Evolutionary conservation across 1,140 invertebrate species (phyloP).

Genomic region (Eupeodes corollae): DNA sequence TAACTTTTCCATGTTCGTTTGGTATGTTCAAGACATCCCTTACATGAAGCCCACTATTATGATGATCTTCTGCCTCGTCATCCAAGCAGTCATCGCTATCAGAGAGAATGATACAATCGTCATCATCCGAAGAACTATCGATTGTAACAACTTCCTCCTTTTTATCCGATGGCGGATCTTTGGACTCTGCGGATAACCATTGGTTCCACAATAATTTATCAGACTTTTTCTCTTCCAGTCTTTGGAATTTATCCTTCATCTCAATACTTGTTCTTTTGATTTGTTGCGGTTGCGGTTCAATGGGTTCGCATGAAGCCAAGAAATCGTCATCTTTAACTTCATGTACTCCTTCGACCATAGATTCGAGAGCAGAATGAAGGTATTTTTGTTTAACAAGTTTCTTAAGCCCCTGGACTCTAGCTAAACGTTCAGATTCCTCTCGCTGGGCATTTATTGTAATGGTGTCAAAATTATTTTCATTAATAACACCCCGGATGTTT

Average conservation of each 20-base stretch:
- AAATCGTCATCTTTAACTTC: not conserved
- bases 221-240: no score
- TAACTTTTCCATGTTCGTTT: conserved; percentile 81
- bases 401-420: conserved; percentile 73
- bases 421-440: conserved; percentile 79
- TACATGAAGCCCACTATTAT: conserved; percentile 65
- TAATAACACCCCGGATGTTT: conserved; percentile 85
- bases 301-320: not conserved
- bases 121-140: conserved; percentile 53
- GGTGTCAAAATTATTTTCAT: conserved; percentile 82
- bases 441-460: conserved; percentile 83
- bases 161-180: not conserved
- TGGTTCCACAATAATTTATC: no score
- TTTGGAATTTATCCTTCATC: no score
- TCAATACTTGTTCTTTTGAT: no score
- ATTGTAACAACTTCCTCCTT: conserved; percentile 44
- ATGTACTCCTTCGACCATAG: not conserved
- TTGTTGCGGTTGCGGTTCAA: no score
- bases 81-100: conserved; percentile 46
- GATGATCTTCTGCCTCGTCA: conserved; percentile 47
- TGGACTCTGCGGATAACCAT: no score
- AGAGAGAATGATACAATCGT: conserved; percentile 66
- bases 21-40: conserved; percentile 87
- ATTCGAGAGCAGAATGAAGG: conserved; percentile 19
- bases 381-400: conserved; percentile 58